Evolutionary conservation across 2,113 vertebrate genomes (phyloP).

Genomic region (Picathartes gymnocephalus): DNA sequence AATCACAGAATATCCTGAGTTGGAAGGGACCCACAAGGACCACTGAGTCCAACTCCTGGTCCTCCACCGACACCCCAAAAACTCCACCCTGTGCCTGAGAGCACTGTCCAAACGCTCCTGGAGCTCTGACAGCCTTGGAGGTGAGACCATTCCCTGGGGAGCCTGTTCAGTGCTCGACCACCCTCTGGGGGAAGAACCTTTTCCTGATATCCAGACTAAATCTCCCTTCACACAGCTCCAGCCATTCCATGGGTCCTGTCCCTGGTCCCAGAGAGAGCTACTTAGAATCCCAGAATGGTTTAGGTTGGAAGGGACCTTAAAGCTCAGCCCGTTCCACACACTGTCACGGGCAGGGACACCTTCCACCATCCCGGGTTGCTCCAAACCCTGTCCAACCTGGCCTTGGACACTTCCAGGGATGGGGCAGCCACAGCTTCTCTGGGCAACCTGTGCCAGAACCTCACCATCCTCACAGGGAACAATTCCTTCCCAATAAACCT

Average conservation of each 20-base stretch:
- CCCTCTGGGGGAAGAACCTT: not conserved
- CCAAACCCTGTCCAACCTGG: not conserved
- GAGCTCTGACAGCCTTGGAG: not conserved
- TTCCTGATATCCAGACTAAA: not conserved
- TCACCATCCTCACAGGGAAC: not conserved
- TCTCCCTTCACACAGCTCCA: not conserved
- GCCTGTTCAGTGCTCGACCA: not conserved
- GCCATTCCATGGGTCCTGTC: not conserved
- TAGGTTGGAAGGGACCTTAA: not conserved
- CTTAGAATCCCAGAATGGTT: too few relatives aligned
- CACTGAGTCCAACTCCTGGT: not conserved
- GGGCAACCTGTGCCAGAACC: not conserved
- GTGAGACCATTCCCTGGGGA: rapidly evolving
- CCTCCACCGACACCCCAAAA: not conserved
- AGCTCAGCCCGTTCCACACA: not conserved
- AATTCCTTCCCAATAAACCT: not conserved
- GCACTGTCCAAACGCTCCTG: rapidly evolving
- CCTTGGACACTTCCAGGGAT: not conserved
- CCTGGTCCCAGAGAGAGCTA: not conserved
- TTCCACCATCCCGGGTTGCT: rapidly evolving
- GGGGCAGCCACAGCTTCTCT: not conserved
- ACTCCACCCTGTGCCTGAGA: not conserved
- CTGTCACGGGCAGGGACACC: not conserved
- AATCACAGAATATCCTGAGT: not conserved
- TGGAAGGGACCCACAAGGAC: not conserved